Conservation (phyloP, 2,888 invertebrate species). For the Folsomia candida region DNA sequence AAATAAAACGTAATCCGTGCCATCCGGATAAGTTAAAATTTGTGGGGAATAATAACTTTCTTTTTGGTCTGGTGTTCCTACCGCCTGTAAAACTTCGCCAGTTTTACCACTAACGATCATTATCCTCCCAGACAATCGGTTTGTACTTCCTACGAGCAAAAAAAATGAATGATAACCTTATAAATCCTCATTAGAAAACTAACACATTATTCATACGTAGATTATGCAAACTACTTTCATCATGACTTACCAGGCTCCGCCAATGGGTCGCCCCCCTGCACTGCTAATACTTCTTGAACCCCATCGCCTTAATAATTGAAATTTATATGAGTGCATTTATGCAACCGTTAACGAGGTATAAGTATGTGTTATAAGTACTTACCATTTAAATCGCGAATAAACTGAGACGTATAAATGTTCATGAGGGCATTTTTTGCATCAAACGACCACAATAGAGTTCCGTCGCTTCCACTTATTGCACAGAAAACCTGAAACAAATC, state of each 20-base stretch:
- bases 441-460: constrained; percentile 66
- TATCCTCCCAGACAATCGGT: constrained; percentile 63
- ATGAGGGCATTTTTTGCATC: constrained; percentile 57
- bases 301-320: constrained; percentile 57
- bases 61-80: constrained; percentile 61
- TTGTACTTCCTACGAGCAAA: constrained; percentile 54
- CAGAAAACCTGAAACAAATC: constrained; percentile 58
- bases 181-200: neutral
- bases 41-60: constrained; percentile 74
- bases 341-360: no score
- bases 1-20: constrained; percentile 64
- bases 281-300: constrained; percentile 67
- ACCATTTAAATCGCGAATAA: constrained; percentile 67
- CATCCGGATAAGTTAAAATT: constrained; percentile 62
- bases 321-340: neutral
- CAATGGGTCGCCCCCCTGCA: constrained; percentile 62
- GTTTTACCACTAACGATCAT: constrained; percentile 68
- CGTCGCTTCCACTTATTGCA: constrained; percentile 67
- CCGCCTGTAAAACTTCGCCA: constrained; percentile 64
- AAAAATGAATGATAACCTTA: constrained; percentile 4
- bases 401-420: constrained; percentile 67
- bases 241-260: constrained; percentile 54
- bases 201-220: no score
- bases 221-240: no score
- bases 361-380: no score